Percentiles rank a stretch among this genome's conserved stretches.
Conservation (phyloP, 2,797 vertebrate species). For the Neomorphus geoffroyi region DNA sequence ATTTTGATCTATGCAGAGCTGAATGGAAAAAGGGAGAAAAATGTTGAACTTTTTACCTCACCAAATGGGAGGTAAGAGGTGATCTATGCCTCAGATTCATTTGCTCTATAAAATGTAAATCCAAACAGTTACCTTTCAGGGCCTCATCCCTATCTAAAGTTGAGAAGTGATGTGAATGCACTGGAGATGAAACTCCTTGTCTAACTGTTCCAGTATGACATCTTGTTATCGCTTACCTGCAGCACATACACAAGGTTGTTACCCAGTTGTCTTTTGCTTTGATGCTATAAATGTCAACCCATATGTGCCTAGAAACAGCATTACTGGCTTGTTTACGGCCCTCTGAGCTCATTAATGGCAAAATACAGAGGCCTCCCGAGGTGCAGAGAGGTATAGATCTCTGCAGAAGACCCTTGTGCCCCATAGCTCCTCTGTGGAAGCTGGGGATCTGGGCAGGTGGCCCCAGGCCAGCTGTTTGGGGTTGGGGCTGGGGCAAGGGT, state of each 20-base stretch:
- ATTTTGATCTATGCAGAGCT: not conserved
- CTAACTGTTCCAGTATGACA: not conserved
- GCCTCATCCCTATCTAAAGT: not conserved
- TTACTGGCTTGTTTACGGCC: not conserved
- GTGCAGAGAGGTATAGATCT: not conserved
- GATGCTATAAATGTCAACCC: not conserved
- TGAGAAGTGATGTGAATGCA: not conserved
- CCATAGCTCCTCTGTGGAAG: accelerated
- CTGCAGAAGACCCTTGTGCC: not conserved
- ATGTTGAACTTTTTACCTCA: constrained; percentile 24
- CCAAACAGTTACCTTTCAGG: not conserved
- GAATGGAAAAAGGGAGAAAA: not conserved
- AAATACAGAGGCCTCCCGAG: not conserved
- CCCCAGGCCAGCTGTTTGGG: not conserved
- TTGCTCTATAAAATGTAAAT: not conserved
- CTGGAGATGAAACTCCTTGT: not conserved
- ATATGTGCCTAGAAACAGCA: not conserved
- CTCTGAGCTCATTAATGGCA: not conserved
- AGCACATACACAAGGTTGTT: not conserved
- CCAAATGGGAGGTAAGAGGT: not conserved
- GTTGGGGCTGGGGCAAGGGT: accelerated
- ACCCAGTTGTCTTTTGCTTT: not conserved
- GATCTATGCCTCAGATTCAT: not conserved
- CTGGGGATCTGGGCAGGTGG: accelerated
- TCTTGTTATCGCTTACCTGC: no score